Evolutionary conservation across 1,140 invertebrate genomes (phyloP).

Genomic region (Cryptotermes secundus): DNA sequence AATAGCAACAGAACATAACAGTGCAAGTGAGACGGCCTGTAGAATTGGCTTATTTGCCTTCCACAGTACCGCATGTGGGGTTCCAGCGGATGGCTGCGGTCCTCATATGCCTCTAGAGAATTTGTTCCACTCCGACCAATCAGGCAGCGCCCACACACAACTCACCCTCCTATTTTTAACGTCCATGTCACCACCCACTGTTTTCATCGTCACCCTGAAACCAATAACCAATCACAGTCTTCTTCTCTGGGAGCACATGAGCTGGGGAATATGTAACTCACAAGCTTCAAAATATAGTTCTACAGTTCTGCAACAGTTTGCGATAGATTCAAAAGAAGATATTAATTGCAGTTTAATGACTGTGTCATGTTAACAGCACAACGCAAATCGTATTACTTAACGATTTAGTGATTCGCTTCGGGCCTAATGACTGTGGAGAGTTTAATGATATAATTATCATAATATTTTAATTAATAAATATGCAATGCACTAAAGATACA

Average conservation of each 20-base stretch:
- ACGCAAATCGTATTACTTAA: neutral
- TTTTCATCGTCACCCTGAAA: neutral
- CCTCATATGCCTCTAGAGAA: neutral
- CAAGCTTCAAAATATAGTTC: neutral
- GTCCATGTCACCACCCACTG: neutral
- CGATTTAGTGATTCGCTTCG: neutral
- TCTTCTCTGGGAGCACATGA: neutral
- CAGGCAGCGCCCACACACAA: neutral
- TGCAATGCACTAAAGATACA: neutral
- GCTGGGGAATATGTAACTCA: neutral
- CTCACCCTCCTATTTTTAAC: conserved; percentile 14
- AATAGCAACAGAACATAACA: no score
- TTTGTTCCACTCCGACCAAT: neutral
- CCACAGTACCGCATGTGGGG: neutral
- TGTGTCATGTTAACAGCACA: neutral
- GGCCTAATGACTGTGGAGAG: neutral
- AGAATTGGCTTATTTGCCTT: neutral
- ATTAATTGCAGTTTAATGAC: neutral
- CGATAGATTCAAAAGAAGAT: neutral
- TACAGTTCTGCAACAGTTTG: neutral
- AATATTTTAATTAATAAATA: neutral
- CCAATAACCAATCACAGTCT: conserved; percentile 10
- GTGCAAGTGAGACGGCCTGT: neutral
- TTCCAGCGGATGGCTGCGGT: neutral
- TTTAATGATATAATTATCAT: neutral